Evolutionary conservation across 1,140 invertebrate genomes (phyloP), one percentile per base, ranked within the genome.

Genomic region (Drosophila novamexicana): DNA sequence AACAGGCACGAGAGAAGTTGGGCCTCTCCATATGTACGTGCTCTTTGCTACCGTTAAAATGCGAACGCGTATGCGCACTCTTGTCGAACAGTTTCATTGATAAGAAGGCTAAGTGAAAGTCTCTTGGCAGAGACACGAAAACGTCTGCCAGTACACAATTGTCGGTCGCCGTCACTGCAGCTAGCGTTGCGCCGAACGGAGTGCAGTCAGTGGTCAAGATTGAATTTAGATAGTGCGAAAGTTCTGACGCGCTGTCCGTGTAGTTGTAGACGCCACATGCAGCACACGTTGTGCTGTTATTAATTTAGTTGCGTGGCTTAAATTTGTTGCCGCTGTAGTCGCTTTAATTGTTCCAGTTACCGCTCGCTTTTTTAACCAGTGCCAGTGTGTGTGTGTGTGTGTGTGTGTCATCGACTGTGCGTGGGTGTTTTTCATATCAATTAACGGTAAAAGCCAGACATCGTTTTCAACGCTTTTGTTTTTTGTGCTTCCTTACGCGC

Each of bases 21-120:
- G 16, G 8, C 6, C 39, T 45, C 67, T 47, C 10, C 5, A 37
- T 29, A 44, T 39, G 29, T 36, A 32, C 34, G 16, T 53, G 12
- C n/a, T 12, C 39, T 44, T 45, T 22, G 37, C 16, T 53, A 37
- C 29, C 44, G 52, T 54, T 56, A 29, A 18, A 39, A 39, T 64
- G 61, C 58, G 73, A 50, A 50, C 37, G 69, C 64, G 77, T 66
- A 44, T 72, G 68, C 73, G 69, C 65, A 36, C 53, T 59, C 47
- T 45, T 32, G 29, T 66, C 65, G 50, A 44, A 73, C 32, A 57
- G 65, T 47, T 77, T 82, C 83, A 88, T 88, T 88, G 83, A 88
- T 88, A 88, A 88, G 83, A 72, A 78, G 49, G 40, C 76, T 5
- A 63, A 69, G 75, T 79, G 75, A 77, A 77, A 77, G 77, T 65